These are phyloP conservation scores for Hypothenemus hampei DNA, from an alignment of 1,140 invertebrate genomes.

Conservation along the genomic window DNA sequence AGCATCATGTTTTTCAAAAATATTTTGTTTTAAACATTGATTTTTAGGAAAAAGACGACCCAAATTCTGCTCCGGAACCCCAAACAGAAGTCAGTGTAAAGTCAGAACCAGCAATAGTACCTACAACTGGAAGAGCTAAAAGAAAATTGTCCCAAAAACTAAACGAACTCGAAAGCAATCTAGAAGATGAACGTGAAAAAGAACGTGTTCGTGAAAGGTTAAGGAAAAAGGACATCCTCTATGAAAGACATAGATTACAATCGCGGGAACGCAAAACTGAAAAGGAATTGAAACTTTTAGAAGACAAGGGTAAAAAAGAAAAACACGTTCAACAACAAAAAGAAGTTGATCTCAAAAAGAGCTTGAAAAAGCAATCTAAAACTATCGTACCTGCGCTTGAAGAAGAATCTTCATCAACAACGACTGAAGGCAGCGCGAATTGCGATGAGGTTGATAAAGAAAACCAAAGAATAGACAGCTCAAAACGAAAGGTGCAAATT, in stretches of 20 bases:
- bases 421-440: slow-evolving; percentile 56
- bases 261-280: slow-evolving; percentile 27
- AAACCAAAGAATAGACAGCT: slow-evolving; percentile 30
- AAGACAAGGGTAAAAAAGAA: slow-evolving; percentile 34
- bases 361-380: slow-evolving; percentile 28
- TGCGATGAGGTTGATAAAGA: slow-evolving; percentile 41
- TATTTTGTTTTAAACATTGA: no score
- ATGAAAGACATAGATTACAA: slow-evolving; percentile 26
- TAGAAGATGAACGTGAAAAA: slow-evolving; percentile 17
- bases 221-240: slow-evolving; percentile 28
- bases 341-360: slow-evolving; percentile 11
- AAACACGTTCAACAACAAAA: slow-evolving; percentile 28
- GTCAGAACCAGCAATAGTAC: slow-evolving; percentile 34
- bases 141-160: slow-evolving; percentile 34
- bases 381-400: slow-evolving; percentile 48
- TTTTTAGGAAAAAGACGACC: slow-evolving; percentile 12
- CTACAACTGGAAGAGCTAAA: slow-evolving; percentile 38
- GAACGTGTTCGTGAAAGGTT: slow-evolving; percentile 5
- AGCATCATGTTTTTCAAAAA: no score
- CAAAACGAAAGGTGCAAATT: slow-evolving; percentile 12
- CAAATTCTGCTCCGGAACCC: no score
- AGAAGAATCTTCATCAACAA: slow-evolving; percentile 69
- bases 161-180: slow-evolving; percentile 21
- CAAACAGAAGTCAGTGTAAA: slow-evolving; percentile 23
- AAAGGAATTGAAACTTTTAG: slow-evolving; percentile 24